Evolutionary conservation across 2,888 invertebrate species (phyloP).

Genomic region (Pandemis corylana): DNA sequence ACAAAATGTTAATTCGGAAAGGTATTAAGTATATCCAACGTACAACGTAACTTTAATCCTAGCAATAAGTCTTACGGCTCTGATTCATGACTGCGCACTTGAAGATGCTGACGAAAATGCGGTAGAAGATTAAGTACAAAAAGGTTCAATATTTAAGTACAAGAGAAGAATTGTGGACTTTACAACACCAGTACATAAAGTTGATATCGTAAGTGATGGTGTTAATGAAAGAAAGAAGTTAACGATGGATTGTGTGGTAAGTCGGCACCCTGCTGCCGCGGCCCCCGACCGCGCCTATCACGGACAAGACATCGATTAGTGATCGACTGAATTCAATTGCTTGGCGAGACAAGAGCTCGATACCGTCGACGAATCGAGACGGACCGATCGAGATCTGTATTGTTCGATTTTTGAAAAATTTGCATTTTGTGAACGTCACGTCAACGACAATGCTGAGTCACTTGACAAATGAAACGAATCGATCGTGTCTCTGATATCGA

Average conservation of each 20-base stretch:
- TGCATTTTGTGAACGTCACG: slow-evolving; percentile 84
- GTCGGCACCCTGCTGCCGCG: slow-evolving; percentile 85
- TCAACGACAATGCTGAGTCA: slow-evolving; percentile 83
- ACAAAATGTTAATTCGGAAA: slow-evolving; percentile 61
- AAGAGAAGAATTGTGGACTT: slow-evolving; percentile 71
- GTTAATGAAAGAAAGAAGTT: slow-evolving; percentile 84
- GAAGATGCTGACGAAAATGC: slow-evolving; percentile 79
- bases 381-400: slow-evolving; percentile 78
- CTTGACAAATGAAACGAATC: slow-evolving; percentile 80
- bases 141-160: slow-evolving; percentile 74
- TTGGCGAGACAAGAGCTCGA: slow-evolving; percentile 79
- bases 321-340: slow-evolving; percentile 85
- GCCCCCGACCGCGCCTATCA: slow-evolving; percentile 83
- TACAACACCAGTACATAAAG: slow-evolving; percentile 67
- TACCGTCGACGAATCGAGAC: slow-evolving; percentile 80
- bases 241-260: slow-evolving; percentile 86
- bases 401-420: slow-evolving; percentile 82
- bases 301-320: slow-evolving; percentile 85
- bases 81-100: slow-evolving; percentile 59
- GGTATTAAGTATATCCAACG: slow-evolving; percentile 53
- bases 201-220: slow-evolving; percentile 71
- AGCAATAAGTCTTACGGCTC: slow-evolving; percentile 64
- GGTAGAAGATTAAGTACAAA: slow-evolving; percentile 81
- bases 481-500: slow-evolving; percentile 80
- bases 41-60: slow-evolving; percentile 67